These are phyloP conservation scores for Eretmochelys imbricata DNA, from an alignment of 2,113 vertebrate genomes.

Conservation along the genomic window DNA sequence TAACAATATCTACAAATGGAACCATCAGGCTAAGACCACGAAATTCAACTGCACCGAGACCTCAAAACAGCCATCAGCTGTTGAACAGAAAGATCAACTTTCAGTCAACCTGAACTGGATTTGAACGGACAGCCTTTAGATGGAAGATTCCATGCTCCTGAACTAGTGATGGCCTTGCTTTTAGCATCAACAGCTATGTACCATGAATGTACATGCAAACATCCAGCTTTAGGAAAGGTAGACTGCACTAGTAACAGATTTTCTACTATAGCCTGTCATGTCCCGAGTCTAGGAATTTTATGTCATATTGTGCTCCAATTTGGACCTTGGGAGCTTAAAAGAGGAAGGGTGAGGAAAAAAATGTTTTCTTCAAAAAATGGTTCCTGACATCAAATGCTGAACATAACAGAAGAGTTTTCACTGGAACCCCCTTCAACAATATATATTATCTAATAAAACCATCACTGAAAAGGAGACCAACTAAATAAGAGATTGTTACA, in stretches of 20 bases:
- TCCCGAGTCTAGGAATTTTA: background rate
- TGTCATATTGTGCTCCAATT: background rate
- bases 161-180: background rate
- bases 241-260: background rate
- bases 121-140: background rate
- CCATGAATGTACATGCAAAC: background rate
- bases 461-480: too few species aligned
- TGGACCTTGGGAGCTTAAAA: fast-evolving
- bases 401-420: background rate
- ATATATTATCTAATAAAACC: too few species aligned
- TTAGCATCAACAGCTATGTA: background rate
- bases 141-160: background rate
- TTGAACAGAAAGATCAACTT: background rate
- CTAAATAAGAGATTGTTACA: too few species aligned
- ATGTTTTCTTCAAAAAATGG: background rate
- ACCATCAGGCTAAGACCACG: background rate
- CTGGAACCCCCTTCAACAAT: too few species aligned
- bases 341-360: background rate
- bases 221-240: background rate
- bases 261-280: background rate
- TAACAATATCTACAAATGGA: background rate
- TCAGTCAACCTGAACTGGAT: background rate
- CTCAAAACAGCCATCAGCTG: background rate
- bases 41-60: background rate
- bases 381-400: background rate